Evolutionary conservation across 2,888 invertebrate genomes (phyloP).

Genomic region (Chouioia cunea): DNA sequence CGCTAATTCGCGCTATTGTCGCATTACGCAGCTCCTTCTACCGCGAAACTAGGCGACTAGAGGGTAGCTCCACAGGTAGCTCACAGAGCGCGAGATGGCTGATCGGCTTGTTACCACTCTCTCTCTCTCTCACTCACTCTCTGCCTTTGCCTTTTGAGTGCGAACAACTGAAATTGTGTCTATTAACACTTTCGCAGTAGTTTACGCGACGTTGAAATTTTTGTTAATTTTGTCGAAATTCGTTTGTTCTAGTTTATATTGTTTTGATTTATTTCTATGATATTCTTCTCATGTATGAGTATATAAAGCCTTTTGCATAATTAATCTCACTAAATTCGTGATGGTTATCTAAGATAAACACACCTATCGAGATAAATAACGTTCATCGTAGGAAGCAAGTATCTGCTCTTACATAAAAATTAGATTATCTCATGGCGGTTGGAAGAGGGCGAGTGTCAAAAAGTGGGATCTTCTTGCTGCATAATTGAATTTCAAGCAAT

Average conservation of each 20-base stretch:
- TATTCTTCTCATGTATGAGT: too few relatives aligned
- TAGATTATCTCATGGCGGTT: slow-evolving; percentile 20
- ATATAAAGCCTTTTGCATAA: too few relatives aligned
- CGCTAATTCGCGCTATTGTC: slow-evolving; percentile 64
- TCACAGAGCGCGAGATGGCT: neutral
- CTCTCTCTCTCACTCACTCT: neutral
- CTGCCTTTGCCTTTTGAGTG: slow-evolving; percentile 4
- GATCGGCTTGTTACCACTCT: too few relatives aligned
- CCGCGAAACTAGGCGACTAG: slow-evolving; percentile 58
- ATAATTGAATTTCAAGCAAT: slow-evolving; percentile 37
- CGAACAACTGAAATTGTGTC: too few relatives aligned
- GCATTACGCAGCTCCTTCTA: slow-evolving; percentile 49
- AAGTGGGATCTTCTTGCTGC: slow-evolving; percentile 27
- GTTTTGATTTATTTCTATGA: slow-evolving; percentile 9
- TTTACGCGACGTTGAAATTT: too few relatives aligned
- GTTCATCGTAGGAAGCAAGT: neutral
- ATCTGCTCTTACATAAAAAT: slow-evolving; percentile 23
- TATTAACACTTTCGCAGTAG: too few relatives aligned
- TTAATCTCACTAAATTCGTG: too few relatives aligned
- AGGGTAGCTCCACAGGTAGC: slow-evolving; percentile 50
- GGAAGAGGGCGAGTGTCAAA: slow-evolving; percentile 15
- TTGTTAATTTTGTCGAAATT: neutral
- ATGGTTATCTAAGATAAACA: neutral
- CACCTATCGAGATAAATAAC: neutral
- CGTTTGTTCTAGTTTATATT: neutral